Evolutionary conservation across 2,113 vertebrate species (phyloP).

Genomic region (Oxyura jamaicensis): DNA sequence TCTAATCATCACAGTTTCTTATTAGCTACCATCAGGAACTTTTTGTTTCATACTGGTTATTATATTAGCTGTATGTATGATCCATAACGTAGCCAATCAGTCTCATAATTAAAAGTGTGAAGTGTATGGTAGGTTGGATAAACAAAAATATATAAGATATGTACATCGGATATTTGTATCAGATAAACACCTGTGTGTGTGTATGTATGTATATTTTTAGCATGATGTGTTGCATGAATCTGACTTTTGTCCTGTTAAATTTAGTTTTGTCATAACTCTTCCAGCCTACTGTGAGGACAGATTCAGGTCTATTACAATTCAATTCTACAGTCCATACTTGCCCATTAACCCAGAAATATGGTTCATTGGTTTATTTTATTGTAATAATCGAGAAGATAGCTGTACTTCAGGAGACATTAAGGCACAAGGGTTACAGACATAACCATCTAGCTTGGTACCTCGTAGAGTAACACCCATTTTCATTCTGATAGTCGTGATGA

Average conservation of each 20-base stretch:
- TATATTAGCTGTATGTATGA: background rate
- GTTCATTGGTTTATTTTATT: background rate
- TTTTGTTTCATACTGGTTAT: background rate
- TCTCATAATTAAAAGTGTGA: background rate
- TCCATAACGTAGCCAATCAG: background rate
- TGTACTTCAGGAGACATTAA: background rate
- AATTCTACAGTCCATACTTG: background rate
- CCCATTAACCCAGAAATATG: background rate
- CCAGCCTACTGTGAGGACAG: background rate
- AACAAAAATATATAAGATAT: background rate
- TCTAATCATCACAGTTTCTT: background rate
- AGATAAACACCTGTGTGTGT: background rate
- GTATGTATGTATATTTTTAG: background rate
- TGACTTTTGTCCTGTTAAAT: background rate
- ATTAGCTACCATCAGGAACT: background rate
- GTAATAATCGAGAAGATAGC: background rate
- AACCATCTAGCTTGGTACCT: background rate
- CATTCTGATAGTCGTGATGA: conserved; percentile 43
- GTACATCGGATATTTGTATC: background rate
- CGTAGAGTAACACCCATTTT: conserved; percentile 17
- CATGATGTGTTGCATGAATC: background rate
- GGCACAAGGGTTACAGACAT: background rate
- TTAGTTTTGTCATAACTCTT: background rate
- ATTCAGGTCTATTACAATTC: background rate
- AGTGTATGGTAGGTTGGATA: background rate